Conservation (phyloP, 1,140 invertebrate species). For the Drosophila cardini region DNA sequence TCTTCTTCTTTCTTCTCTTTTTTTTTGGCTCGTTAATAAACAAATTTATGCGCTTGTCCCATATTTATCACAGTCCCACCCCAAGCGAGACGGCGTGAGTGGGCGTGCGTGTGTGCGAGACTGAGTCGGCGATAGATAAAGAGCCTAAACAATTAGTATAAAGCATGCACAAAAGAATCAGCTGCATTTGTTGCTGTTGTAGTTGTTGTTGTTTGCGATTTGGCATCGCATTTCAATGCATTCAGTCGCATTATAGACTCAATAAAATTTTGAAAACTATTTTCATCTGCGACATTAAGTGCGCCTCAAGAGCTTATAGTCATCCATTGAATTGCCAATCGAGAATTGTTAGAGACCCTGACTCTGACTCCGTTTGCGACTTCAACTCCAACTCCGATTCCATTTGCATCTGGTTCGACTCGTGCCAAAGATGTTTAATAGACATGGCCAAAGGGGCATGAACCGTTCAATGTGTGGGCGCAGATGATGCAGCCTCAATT, state of each 20-base stretch:
- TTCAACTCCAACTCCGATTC: constrained; percentile 18
- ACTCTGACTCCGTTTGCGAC: neutral
- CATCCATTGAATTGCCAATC: constrained; percentile 22
- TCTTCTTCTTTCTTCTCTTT: neutral
- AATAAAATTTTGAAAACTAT: constrained; percentile 69
- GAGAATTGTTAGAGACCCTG: neutral
- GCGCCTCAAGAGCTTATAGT: constrained; percentile 8
- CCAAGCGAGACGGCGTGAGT: constrained; percentile 7
- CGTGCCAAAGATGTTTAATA: constrained; percentile 79
- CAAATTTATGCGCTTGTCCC: constrained; percentile 69
- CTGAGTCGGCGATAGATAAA: constrained; percentile 21
- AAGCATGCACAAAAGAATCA: constrained; percentile 54
- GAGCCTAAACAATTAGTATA: constrained; percentile 65
- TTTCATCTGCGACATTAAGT: constrained; percentile 38
- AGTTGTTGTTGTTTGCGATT: neutral
- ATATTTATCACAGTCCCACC: constrained; percentile 58
- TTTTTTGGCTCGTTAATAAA: constrained; percentile 62
- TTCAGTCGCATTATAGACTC: constrained; percentile 46
- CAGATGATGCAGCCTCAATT: constrained; percentile 57
- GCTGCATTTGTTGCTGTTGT: constrained; percentile 18
- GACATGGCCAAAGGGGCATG: constrained; percentile 25
- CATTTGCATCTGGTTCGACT: constrained; percentile 29
- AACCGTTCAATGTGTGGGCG: constrained; percentile 63
- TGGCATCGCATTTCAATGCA: constrained; percentile 35
- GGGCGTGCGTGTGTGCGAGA: neutral